Conservation (phyloP, 1,140 invertebrate species). For the Tetragonula clypearis region DNA sequence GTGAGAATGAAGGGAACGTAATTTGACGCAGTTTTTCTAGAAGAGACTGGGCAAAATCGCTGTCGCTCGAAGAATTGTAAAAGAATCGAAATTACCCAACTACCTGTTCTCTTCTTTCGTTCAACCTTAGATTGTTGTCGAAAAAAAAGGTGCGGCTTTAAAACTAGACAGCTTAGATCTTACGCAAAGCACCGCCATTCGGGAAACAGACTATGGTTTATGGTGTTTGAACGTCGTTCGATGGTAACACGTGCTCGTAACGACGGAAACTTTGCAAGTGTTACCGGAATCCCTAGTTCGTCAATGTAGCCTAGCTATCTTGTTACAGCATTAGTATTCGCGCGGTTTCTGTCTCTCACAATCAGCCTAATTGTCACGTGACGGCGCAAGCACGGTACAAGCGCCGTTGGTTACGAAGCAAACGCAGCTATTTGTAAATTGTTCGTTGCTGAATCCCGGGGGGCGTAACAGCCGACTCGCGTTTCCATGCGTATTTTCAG, state of each 20-base stretch:
- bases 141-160: background rate
- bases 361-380: conserved; percentile 66
- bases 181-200: background rate
- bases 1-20: too few relatives aligned
- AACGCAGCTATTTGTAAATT: conserved; percentile 62
- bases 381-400: background rate
- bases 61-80: too few relatives aligned
- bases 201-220: background rate
- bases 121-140: too few relatives aligned
- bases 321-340: conserved; percentile 65
- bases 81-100: too few relatives aligned
- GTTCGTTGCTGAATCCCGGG: conserved; percentile 37
- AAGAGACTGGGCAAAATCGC: too few relatives aligned
- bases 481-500: background rate
- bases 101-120: too few relatives aligned
- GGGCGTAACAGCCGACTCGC: background rate
- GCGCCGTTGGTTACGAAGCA: background rate
- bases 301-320: conserved; percentile 9
- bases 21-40: too few relatives aligned
- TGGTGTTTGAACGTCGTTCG: background rate
- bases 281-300: background rate
- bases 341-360: conserved; percentile 42
- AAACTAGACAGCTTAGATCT: too few relatives aligned
- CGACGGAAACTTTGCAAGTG: conserved; percentile 9
- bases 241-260: conserved; percentile 6